A percentile compares a stretch with the other conserved stretches of the same genome.
These are phyloP conservation scores for Leptinotarsa juncta DNA, from an alignment of 2,888 invertebrate species.

Conservation along the genomic window DNA sequence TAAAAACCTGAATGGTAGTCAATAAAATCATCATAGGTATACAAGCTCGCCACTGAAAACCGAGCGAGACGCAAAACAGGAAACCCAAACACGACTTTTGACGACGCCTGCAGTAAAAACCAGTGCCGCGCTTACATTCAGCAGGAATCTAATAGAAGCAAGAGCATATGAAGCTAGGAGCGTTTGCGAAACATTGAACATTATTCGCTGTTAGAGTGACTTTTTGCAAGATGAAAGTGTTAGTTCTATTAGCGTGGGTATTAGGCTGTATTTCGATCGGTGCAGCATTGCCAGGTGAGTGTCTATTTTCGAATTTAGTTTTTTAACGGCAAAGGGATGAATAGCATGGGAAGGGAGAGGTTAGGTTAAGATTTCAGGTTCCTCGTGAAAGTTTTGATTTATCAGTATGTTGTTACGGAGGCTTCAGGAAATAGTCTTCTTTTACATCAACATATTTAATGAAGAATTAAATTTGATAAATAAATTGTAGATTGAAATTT, in stretches of 20 bases:
- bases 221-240: slow-evolving; percentile 16
- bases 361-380: no score
- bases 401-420: no score
- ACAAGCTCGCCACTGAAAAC: neutral
- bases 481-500: no score
- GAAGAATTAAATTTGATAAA: no score
- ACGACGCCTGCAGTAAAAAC: slow-evolving; percentile 9
- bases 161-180: neutral
- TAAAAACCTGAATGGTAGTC: neutral
- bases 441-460: no score
- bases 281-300: slow-evolving; percentile 4
- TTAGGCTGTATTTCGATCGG: neutral
- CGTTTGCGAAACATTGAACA: neutral
- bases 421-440: no score
- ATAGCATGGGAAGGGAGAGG: no score
- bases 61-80: neutral
- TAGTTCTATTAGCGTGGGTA: neutral
- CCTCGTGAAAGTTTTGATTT: no score
- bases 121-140: slow-evolving; percentile 17
- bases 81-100: neutral
- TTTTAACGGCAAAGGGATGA: no score
- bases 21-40: neutral
- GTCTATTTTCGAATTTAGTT: neutral
- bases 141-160: slow-evolving; percentile 17
- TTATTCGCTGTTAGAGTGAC: neutral